Percentiles rank a stretch among this genome's conserved stretches.
phyloP scores from a whole-genome alignment of 2,888 invertebrate genomes.

The Pachymerium ferrugineum region DNA sequence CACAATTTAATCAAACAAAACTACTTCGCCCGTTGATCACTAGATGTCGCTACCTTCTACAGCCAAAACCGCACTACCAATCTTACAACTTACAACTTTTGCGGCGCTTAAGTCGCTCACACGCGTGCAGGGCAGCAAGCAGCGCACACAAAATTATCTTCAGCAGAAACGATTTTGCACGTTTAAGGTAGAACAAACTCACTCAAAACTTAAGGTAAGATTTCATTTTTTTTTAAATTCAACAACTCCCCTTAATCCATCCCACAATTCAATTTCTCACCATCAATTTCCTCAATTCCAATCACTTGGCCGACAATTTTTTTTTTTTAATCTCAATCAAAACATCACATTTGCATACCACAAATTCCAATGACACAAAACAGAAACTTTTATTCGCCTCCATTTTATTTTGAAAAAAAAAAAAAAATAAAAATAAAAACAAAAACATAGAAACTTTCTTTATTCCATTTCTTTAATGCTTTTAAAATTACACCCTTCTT shows the following conservation, averaged over 20 bases:
- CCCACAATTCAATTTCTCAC: background rate
- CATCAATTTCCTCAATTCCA: too few relatives aligned
- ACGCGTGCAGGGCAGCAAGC: background rate
- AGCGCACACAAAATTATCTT: background rate
- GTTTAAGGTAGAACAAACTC: background rate
- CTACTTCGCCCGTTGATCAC: too few relatives aligned
- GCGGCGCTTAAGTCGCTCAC: background rate
- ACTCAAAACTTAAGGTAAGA: background rate
- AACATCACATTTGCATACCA: background rate
- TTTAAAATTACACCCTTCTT: background rate
- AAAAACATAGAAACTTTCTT: background rate
- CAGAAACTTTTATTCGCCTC: background rate
- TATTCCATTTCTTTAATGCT: background rate
- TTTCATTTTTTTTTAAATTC: background rate
- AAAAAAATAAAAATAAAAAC: background rate
- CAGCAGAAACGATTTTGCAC: conserved; percentile 2
- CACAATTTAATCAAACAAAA: too few relatives aligned
- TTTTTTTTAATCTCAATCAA: background rate
- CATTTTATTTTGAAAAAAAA: background rate
- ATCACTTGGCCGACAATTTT: too few relatives aligned
- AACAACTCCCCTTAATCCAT: background rate
- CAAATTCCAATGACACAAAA: background rate
- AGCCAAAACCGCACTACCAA: background rate
- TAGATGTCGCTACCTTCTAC: background rate
- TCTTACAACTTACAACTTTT: background rate